These are phyloP conservation scores for Bovichtus diacanthus DNA, from an alignment of 2,797 vertebrate genomes.

Conservation along the genomic window DNA sequence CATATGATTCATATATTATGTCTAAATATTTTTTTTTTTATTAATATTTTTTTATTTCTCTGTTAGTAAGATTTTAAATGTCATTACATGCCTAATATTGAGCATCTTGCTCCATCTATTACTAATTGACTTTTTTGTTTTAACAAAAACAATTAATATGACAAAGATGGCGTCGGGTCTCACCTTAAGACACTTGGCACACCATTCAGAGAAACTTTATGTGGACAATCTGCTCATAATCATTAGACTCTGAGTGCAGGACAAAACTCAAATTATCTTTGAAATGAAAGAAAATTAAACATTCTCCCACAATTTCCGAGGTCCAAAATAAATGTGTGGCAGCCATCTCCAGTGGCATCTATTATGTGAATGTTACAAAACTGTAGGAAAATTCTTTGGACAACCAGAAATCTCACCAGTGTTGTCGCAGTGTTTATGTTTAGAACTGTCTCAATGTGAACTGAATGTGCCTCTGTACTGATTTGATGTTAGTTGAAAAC, in stretches of 20 bases:
- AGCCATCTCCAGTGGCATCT: constrained; percentile 5
- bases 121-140: background rate
- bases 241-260: background rate
- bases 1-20: background rate
- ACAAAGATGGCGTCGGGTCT: background rate
- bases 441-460: constrained; percentile 59
- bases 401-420: constrained; percentile 40
- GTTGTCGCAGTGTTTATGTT: constrained; percentile 27
- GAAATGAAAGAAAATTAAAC: background rate
- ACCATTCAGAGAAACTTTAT: background rate
- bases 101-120: background rate
- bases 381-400: constrained; percentile 5
- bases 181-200: too few relatives aligned
- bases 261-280: background rate
- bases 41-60: background rate
- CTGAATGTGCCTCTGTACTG: constrained; percentile 59
- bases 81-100: background rate
- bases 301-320: background rate
- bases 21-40: background rate
- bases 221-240: background rate
- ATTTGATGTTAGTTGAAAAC: constrained; percentile 56
- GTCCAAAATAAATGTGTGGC: background rate
- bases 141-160: background rate
- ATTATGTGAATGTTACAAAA: constrained; percentile 35
- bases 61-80: constrained; percentile 11